phyloP scores from a whole-genome alignment of 2,888 invertebrate genomes.

The Tanytarsus gracilentus region DNA sequence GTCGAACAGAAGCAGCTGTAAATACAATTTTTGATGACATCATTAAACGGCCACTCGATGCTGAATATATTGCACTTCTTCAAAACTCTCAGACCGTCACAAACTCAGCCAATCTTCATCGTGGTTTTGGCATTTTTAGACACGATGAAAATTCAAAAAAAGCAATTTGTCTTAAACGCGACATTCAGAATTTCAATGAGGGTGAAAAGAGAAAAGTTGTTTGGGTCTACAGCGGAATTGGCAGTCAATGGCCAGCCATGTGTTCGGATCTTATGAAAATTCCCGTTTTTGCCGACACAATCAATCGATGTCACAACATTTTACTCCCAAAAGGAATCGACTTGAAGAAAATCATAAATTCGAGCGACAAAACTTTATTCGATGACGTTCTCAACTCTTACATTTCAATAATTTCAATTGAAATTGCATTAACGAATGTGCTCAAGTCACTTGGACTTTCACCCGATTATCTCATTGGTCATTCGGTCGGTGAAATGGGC shows the following conservation, averaged over 20 bases:
- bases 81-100: too few relatives aligned
- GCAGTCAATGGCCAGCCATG: slow-evolving; percentile 82
- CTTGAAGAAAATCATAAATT: slow-evolving; percentile 51
- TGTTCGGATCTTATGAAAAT: slow-evolving; percentile 61
- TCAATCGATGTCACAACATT: slow-evolving; percentile 48
- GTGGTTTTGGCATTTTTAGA: too few relatives aligned
- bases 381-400: too few relatives aligned
- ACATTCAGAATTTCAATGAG: too few relatives aligned
- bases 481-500: slow-evolving; percentile 82
- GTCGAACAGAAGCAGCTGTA: too few relatives aligned
- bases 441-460: slow-evolving; percentile 49
- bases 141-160: slow-evolving; percentile 53
- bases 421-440: slow-evolving; percentile 51
- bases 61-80: too few relatives aligned
- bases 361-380: slow-evolving; percentile 48
- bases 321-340: slow-evolving; percentile 51
- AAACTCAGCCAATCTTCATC: too few relatives aligned
- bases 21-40: too few relatives aligned
- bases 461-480: slow-evolving; percentile 61
- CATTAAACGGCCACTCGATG: too few relatives aligned
- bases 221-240: slow-evolving; percentile 89
- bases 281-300: slow-evolving; percentile 58
- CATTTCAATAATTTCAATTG: slow-evolving; percentile 52
- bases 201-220: slow-evolving; percentile 64
- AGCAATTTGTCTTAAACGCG: too few relatives aligned